phyloP scores from a whole-genome alignment of 2,797 vertebrate genomes.

The Podargus strigoides region DNA sequence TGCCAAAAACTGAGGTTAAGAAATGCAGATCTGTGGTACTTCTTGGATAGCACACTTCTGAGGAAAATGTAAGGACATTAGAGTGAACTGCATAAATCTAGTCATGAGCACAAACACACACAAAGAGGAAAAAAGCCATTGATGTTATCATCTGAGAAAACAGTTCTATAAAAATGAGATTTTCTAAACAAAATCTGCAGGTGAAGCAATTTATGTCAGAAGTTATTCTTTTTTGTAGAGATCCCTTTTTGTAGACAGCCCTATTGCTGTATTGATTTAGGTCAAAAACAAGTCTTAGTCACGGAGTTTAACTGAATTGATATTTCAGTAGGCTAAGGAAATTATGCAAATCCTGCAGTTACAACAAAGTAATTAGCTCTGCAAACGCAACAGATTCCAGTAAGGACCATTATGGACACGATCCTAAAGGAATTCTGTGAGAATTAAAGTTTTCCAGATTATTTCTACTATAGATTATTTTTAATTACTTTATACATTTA shows the following conservation, averaged over 20 bases:
- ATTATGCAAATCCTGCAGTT: background rate
- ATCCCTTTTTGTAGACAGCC: too few species aligned
- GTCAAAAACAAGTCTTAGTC: background rate
- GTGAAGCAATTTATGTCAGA: background rate
- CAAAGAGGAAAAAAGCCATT: background rate
- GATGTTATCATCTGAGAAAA: background rate
- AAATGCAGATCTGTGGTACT: background rate
- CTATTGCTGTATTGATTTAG: background rate
- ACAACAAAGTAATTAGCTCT: background rate
- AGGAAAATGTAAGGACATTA: background rate
- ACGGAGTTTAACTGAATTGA: background rate
- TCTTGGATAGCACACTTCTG: background rate
- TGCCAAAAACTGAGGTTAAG: background rate
- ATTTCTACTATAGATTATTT: background rate
- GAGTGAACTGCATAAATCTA: background rate
- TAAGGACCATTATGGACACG: background rate
- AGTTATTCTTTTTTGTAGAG: background rate
- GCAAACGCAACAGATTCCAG: background rate
- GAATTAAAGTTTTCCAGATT: background rate
- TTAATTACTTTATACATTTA: background rate
- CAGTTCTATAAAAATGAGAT: background rate
- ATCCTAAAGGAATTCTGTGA: background rate
- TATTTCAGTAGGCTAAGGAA: background rate
- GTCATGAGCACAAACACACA: fast-evolving
- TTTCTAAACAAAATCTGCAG: background rate